Percentiles rank a stretch among this genome's conserved stretches.
Evolutionary conservation across 2,113 vertebrate genomes (phyloP).

Genomic region (Melospiza georgiana): DNA sequence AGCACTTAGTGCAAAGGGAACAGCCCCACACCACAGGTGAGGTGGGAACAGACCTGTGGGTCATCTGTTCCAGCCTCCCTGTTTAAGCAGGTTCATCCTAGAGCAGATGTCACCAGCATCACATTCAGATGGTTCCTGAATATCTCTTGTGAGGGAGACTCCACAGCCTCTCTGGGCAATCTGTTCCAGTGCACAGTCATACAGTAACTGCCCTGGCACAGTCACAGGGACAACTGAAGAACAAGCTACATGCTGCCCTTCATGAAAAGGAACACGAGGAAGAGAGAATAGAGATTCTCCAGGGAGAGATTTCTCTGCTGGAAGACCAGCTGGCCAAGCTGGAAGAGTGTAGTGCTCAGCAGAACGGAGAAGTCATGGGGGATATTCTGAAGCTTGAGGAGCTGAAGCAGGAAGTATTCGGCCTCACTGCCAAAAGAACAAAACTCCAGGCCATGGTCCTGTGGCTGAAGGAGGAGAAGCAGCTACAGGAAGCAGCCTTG

Average conservation of each 20-base stretch:
- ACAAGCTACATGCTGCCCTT: constrained; percentile 73
- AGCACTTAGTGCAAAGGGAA: neutral
- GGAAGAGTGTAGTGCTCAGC: constrained; percentile 39
- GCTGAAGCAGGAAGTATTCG: constrained; percentile 75
- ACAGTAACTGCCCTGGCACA: constrained; percentile 54
- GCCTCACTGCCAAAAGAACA: constrained; percentile 36
- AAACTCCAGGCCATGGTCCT: constrained; percentile 68
- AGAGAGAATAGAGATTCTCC: constrained; percentile 85
- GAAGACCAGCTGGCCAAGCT: constrained; percentile 81
- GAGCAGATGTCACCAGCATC: neutral
- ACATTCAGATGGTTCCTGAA: neutral
- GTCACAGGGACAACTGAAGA: constrained; percentile 68
- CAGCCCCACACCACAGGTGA: neutral
- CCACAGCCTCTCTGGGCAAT: neutral
- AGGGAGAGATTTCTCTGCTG: constrained; percentile 85
- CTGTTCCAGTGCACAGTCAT: neutral
- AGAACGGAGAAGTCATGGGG: constrained; percentile 84
- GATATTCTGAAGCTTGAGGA: constrained; percentile 84
- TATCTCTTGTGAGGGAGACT: neutral
- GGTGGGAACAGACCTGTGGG: neutral
- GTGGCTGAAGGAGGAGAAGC: constrained; percentile 69
- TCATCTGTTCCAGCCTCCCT: neutral
- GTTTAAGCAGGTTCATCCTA: neutral
- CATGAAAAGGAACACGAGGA: constrained; percentile 84
- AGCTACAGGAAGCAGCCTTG: constrained; percentile 35